phyloP scores from a whole-genome alignment of 2,113 vertebrate genomes.

The Sarotherodon lohbergeri region DNA sequence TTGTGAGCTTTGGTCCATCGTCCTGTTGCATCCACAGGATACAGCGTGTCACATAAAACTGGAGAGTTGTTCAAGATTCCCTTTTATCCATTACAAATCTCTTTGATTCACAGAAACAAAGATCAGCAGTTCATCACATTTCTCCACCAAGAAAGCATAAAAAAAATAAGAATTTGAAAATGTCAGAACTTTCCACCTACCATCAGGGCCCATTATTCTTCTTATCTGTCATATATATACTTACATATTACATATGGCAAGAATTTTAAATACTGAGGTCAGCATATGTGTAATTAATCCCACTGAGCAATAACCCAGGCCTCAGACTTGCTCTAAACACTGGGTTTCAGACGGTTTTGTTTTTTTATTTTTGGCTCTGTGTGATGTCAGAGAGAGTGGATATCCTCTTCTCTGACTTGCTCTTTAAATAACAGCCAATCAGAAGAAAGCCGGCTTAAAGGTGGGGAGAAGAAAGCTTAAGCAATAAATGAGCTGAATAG shows the following conservation, averaged over 20 bases:
- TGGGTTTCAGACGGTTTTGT: background rate
- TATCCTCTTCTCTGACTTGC: background rate
- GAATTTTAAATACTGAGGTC: background rate
- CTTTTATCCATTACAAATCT: background rate
- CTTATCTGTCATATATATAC: background rate
- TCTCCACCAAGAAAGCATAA: background rate
- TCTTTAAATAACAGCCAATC: background rate
- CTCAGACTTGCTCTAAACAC: background rate
- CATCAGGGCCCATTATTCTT: background rate
- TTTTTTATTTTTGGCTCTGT: background rate
- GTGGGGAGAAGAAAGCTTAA: background rate
- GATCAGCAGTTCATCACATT: background rate
- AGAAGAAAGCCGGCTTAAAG: background rate
- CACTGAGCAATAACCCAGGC: background rate
- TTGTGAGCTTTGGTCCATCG: background rate
- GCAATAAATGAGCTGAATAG: background rate
- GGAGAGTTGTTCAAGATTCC: background rate
- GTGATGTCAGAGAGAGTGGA: background rate
- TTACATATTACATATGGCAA: background rate
- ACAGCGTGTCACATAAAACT: background rate
- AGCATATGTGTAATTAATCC: background rate
- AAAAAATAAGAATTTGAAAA: background rate
- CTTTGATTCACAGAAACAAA: background rate
- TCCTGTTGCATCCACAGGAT: background rate
- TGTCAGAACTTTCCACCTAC: background rate